Conservation (phyloP, 2,888 invertebrate species). For the Julus scandinavius region DNA sequence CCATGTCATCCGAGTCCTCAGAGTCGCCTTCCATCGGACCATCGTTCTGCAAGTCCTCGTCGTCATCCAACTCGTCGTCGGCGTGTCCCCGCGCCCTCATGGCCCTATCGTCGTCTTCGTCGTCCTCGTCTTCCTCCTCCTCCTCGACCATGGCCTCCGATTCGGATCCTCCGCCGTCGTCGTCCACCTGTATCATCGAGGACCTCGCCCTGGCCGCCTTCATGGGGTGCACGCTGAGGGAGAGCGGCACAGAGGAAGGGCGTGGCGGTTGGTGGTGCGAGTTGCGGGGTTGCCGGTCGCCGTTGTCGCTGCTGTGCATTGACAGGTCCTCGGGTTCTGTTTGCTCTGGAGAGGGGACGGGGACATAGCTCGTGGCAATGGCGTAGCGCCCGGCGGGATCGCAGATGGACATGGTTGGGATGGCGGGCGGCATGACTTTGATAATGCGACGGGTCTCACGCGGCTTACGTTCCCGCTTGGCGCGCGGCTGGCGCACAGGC, state of each 20-base stretch:
- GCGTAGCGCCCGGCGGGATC: slow-evolving; percentile 19
- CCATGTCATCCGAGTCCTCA: not conserved
- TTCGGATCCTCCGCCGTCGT: slow-evolving; percentile 56
- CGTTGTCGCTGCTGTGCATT: slow-evolving; percentile 67
- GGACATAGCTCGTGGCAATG: not conserved
- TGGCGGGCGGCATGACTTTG: slow-evolving; percentile 63
- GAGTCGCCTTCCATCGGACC: not conserved
- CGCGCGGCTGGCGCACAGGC: slow-evolving; percentile 52
- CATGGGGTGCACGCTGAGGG: slow-evolving; percentile 7
- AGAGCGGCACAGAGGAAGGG: slow-evolving; percentile 47
- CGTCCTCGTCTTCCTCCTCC: slow-evolving; percentile 58
- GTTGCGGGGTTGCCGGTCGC: slow-evolving; percentile 52
- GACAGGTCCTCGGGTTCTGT: slow-evolving; percentile 92
- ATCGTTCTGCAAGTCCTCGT: not conserved
- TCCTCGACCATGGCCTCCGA: slow-evolving; percentile 58
- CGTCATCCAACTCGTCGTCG: not conserved
- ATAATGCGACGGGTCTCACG: slow-evolving; percentile 70
- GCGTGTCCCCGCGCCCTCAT: not conserved
- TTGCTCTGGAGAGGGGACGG: slow-evolving; percentile 71
- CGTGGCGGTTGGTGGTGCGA: slow-evolving; percentile 18
- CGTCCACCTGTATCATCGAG: slow-evolving; percentile 56
- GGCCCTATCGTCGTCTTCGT: slow-evolving; percentile 53
- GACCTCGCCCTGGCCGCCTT: slow-evolving; percentile 57
- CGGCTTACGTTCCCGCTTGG: slow-evolving; percentile 67
- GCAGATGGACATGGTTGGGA: slow-evolving; percentile 56